phyloP scores from a whole-genome alignment of 30 jellyfish, hydroid and myxozoan genomes.

The Nemopilema nomurai region DNA sequence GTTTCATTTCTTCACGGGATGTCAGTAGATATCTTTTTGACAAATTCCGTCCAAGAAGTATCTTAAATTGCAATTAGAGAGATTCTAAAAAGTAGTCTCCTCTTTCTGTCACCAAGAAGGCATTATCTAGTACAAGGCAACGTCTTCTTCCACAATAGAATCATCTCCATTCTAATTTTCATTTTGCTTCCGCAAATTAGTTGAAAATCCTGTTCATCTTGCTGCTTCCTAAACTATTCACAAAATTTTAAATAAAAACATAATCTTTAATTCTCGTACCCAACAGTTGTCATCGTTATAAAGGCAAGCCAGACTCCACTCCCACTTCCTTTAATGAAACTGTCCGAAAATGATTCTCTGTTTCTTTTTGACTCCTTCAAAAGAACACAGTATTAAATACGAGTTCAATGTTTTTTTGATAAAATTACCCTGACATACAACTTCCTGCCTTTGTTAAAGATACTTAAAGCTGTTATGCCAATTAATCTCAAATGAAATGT shows the following conservation, averaged over 20 bases:
- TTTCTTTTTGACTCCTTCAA: conserved; percentile 34
- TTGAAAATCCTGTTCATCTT: no score
- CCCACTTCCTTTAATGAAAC: conserved; percentile 24
- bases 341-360: conserved; percentile 30
- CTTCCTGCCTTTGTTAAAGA: background rate
- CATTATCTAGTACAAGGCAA: no score
- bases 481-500: background rate
- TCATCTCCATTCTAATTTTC: no score
- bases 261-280: conserved; percentile 38
- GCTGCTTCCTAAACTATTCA: no score
- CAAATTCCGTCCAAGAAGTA: no score
- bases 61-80: no score
- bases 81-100: no score
- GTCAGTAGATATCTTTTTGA: no score
- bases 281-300: conserved; percentile 74
- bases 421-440: background rate
- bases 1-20: no score
- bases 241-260: background rate
- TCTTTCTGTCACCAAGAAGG: no score
- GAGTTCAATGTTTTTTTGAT: background rate
- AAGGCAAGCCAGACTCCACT: conserved; percentile 67
- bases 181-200: no score
- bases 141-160: no score
- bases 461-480: background rate
- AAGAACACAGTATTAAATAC: background rate